Conservation (phyloP, 2,113 vertebrate species). For the Passer montanus region DNA sequence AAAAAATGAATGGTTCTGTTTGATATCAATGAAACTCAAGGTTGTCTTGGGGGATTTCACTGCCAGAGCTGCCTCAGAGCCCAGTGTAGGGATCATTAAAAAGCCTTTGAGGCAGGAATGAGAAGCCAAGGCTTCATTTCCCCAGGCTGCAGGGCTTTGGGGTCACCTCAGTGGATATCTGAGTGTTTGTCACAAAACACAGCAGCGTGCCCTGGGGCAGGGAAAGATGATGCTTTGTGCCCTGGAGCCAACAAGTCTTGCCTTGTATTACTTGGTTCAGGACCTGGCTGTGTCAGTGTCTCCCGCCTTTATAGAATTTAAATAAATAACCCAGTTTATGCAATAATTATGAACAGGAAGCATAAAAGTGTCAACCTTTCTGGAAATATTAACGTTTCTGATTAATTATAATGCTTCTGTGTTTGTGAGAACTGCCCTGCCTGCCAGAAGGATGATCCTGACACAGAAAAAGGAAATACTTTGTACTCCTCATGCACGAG, state of each 20-base stretch:
- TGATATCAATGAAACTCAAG: background rate
- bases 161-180: background rate
- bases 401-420: background rate
- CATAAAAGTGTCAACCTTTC: background rate
- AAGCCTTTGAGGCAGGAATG: background rate
- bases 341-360: background rate
- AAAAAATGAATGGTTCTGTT: background rate
- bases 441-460: background rate
- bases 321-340: background rate
- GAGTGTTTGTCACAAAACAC: background rate
- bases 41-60: background rate
- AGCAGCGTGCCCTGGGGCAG: background rate
- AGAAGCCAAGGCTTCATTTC: background rate
- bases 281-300: background rate
- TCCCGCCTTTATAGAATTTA: background rate
- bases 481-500: fast-evolving
- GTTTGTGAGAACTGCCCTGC: background rate
- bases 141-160: background rate
- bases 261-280: background rate
- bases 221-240: background rate
- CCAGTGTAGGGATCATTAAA: background rate
- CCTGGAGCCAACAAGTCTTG: background rate
- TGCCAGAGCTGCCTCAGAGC: background rate
- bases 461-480: background rate
- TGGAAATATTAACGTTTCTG: background rate